phyloP scores from a whole-genome alignment of 2,888 invertebrate genomes.

The Deilephila elpenor region DNA sequence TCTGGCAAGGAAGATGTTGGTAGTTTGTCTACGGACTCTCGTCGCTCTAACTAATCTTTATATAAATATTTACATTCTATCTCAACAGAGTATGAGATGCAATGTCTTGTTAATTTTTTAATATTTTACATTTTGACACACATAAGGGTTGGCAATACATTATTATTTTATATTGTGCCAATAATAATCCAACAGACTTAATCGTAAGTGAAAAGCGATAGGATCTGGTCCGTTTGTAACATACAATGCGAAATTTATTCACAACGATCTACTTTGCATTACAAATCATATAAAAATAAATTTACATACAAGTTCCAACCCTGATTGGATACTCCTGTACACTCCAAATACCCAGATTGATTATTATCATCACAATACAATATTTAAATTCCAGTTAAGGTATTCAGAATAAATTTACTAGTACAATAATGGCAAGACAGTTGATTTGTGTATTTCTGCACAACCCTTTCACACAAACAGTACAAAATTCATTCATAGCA shows the following conservation, averaged over 20 bases:
- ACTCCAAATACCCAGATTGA: too few species aligned
- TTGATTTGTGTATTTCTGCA: conserved; percentile 47
- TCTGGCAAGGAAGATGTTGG: conserved; percentile 46
- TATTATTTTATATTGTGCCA: conserved; percentile 24
- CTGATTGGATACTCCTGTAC: not conserved
- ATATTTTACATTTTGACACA: conserved; percentile 59
- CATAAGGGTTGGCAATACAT: conserved; percentile 63
- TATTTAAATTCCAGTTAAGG: not conserved
- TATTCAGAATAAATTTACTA: conserved; percentile 26
- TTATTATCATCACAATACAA: conserved; percentile 3
- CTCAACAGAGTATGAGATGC: conserved; percentile 50
- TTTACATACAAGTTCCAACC: not conserved
- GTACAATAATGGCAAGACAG: conserved; percentile 44
- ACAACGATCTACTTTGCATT: not conserved
- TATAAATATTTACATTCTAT: conserved; percentile 54
- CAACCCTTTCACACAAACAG: conserved; percentile 78
- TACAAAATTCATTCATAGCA: conserved; percentile 76
- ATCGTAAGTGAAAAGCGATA: not conserved
- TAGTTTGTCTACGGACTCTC: conserved; percentile 44
- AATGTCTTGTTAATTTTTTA: conserved; percentile 48
- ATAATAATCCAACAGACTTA: not conserved
- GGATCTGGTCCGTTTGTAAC: not conserved
- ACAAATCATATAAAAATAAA: too few species aligned
- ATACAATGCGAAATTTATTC: not conserved
- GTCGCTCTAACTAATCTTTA: conserved; percentile 51